Evolutionary conservation across 2,113 vertebrate genomes (phyloP), one percentile per base, ranked within the genome.

Genomic region (Cettia cetti): DNA sequence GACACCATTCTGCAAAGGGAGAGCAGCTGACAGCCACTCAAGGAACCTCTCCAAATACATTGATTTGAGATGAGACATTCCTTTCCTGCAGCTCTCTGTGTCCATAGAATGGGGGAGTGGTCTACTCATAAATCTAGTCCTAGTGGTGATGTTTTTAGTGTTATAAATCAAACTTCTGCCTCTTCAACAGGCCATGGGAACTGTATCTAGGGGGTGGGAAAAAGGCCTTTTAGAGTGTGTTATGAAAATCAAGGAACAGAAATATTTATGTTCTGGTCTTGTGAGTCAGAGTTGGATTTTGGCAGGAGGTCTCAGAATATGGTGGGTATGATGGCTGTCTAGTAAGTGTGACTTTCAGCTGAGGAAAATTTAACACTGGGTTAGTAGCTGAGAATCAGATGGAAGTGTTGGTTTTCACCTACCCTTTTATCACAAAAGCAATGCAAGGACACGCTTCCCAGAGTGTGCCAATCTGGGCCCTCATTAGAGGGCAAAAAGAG

Each of bases 221-320:
- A 50, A 37, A 26, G 30, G 1, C 24, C 22, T 66, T 89, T 92
- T n/a, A 57, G 61, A 57, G 12, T 79, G 26, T 89, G 52, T 77
- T 66, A 26, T 78, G 61, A 84, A 96, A 96, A 92, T 92, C 66
- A 81, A 79, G 71, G 63, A 95, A 75, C 3, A 87, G 76, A 95
- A 96, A 95, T 90, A 95, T 94, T 95, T 95, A 78, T 78, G 28
- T 89, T 92, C 79, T 92, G 76, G 65, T 86, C 56, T 68, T 93
- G 37, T 94, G 90, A 96, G 60, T 94, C 88, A 94, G 84, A 87
- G 22, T 20, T 96, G 18, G 64, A 35, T 93, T 90, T 86, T 94
- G 94, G 53, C 88, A 83, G 52, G 26, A 88, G 72, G 65, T 90
- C 35, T 83, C n/a, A 75, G 71, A 83, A 72, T 91, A 63, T 56